Conservation (phyloP, 2,888 invertebrate species). For the Acrocera orbiculus region DNA sequence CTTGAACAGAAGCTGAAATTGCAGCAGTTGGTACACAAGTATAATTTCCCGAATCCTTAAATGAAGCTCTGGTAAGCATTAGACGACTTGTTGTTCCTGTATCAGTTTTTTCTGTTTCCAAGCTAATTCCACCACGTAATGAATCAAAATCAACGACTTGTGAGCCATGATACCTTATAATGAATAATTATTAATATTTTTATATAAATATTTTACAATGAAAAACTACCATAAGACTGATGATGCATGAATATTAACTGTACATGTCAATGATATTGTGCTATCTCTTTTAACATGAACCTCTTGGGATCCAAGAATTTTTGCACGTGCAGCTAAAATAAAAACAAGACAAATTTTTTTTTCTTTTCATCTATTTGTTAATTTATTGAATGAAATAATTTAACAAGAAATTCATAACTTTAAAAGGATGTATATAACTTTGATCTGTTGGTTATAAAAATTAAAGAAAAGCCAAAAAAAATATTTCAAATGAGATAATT, state of each 20-base stretch:
- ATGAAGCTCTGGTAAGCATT: constrained; percentile 68
- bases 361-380: too few relatives aligned
- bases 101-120: constrained; percentile 76
- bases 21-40: constrained; percentile 76
- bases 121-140: constrained; percentile 67
- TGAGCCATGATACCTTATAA: constrained; percentile 57
- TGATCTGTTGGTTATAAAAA: too few relatives aligned
- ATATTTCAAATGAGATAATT: too few relatives aligned
- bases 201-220: too few relatives aligned
- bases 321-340: constrained; percentile 62
- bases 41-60: constrained; percentile 76
- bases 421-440: too few relatives aligned
- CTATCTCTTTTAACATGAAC: constrained; percentile 81
- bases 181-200: neutral
- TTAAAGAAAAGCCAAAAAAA: too few relatives aligned
- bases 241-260: constrained; percentile 72
- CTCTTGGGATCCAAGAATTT: constrained; percentile 69
- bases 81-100: constrained; percentile 71
- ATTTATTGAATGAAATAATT: too few relatives aligned
- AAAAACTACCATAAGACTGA: constrained; percentile 44
- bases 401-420: too few relatives aligned
- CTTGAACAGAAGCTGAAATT: constrained; percentile 63
- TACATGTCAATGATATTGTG: constrained; percentile 75
- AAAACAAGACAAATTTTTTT: too few relatives aligned
- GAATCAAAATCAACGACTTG: constrained; percentile 71